These are phyloP conservation scores for Elaeidobius kamerunicus DNA, from an alignment of 2,888 invertebrate genomes.

Conservation along the genomic window DNA sequence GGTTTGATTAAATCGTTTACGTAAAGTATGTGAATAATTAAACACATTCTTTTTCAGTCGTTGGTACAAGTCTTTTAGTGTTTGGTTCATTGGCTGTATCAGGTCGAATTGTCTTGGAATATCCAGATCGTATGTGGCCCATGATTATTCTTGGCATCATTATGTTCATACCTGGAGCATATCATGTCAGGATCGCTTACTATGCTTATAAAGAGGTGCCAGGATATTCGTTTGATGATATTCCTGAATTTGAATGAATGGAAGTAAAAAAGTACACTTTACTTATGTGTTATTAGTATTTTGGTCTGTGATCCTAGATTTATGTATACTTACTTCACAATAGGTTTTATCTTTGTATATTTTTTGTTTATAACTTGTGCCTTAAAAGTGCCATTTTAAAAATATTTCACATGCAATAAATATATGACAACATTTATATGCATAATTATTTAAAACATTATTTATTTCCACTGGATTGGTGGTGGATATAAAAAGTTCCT, in stretches of 20 bases:
- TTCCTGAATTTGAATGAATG: constrained; percentile 76
- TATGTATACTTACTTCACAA: too few species aligned
- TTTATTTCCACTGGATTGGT: too few species aligned
- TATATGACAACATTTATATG: not conserved
- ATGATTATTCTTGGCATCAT: constrained; percentile 81
- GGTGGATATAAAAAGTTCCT: too few species aligned
- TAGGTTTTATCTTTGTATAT: too few species aligned
- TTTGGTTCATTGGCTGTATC: constrained; percentile 75
- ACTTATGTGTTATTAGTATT: too few species aligned
- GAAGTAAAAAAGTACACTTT: too few species aligned
- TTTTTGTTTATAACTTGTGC: too few species aligned
- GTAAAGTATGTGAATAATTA: not conserved
- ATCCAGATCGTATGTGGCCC: constrained; percentile 86
- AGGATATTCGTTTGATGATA: constrained; percentile 84
- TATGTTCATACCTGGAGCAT: constrained; percentile 90
- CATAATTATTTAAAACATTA: not conserved
- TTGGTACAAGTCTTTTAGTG: constrained; percentile 68
- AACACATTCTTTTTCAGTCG: constrained; percentile 36
- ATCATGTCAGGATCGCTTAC: constrained; percentile 84
- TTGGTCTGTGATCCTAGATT: too few species aligned
- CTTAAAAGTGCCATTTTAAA: too few species aligned
- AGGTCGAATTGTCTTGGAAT: constrained; percentile 79
- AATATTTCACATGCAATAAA: not conserved
- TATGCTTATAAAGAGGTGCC: constrained; percentile 80
- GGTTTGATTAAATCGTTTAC: constrained; percentile 42